Conservation (phyloP, 2,888 invertebrate species). For the Aethes cnicana region DNA sequence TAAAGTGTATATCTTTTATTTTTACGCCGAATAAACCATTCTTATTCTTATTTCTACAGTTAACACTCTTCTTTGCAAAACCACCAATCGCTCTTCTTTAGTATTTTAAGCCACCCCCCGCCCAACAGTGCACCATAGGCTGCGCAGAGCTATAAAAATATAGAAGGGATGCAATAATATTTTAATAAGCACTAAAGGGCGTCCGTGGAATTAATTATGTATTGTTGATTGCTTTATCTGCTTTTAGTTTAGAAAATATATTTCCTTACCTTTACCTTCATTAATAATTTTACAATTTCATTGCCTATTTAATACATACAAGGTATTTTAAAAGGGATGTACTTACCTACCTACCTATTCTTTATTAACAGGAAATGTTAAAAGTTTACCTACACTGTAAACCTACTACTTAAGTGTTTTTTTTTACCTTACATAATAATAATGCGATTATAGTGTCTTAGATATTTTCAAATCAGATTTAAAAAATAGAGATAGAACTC, state of each 20-base stretch:
- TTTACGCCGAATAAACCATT: no score
- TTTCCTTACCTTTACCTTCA: background rate
- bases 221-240: conserved; percentile 28
- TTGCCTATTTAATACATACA: background rate
- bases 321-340: background rate
- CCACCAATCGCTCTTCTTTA: conserved; percentile 11
- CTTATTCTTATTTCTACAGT: no score
- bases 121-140: conserved; percentile 44
- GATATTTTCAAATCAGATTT: no score
- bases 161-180: conserved; percentile 58
- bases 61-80: no score
- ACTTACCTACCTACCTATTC: background rate
- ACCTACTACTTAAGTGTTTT: no score
- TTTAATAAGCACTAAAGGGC: conserved; percentile 44
- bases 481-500: no score
- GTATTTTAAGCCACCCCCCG: conserved; percentile 38
- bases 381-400: no score
- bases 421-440: no score
- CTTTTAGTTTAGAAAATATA: conserved; percentile 13
- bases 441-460: no score
- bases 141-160: conserved; percentile 47
- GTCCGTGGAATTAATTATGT: conserved; percentile 26
- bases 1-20: no score
- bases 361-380: background rate
- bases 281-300: no score